Base-by-base conservation (phyloP, 2,113 vertebrate species). In the Turnix velox region DNA sequence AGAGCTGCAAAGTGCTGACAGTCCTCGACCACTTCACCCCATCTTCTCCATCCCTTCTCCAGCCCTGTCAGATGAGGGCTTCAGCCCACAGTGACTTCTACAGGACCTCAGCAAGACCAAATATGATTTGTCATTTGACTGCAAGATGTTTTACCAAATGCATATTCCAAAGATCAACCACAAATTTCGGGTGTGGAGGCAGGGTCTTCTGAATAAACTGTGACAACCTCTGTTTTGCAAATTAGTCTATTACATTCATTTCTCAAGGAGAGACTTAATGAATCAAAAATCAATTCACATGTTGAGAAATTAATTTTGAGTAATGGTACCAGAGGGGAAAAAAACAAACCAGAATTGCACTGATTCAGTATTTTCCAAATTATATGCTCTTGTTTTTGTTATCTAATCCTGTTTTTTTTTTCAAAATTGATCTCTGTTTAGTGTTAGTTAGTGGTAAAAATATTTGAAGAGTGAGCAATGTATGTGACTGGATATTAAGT, bases 261-360 rank as follows among this genome's bases (percentile, higher is more conserved):
- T 93, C 55, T 93, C 59, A 91, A 20, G 92, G 74, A 65, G 46
- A 71, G 61, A 84, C 5, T 13, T 73, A 92, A 81, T 59, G 73
- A 93, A 91, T 92, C 52, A 92, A 92, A 88, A 92, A 74, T 94
- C 84, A 93, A 88, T 94, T 91, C 61, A 63, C 37, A 31, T 45
- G 17, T 67, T 68, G 61, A 78, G 65, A 72, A 87, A 67, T 69
- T 78, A 0, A 84, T 84, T 91, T 93, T 87, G 68, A 92, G 39
- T 63, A 67, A 92, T 40, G 67, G 48, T 43, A 67, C 24, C 22
- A 24, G 22, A n/a, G 39, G 3, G 10, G 31, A 65, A 87, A 67
- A 55, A n/a, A 12, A 0, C 45, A 84, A 79, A 75, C 9, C 12
- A 75, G 30, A 93, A 75, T 22, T 63, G 35, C 57, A 85, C 61